A percentile compares a stretch with the other conserved stretches of the same genome.
Conservation (phyloP, 2,113 vertebrate genomes). For the Tragelaphus scriptus region DNA sequence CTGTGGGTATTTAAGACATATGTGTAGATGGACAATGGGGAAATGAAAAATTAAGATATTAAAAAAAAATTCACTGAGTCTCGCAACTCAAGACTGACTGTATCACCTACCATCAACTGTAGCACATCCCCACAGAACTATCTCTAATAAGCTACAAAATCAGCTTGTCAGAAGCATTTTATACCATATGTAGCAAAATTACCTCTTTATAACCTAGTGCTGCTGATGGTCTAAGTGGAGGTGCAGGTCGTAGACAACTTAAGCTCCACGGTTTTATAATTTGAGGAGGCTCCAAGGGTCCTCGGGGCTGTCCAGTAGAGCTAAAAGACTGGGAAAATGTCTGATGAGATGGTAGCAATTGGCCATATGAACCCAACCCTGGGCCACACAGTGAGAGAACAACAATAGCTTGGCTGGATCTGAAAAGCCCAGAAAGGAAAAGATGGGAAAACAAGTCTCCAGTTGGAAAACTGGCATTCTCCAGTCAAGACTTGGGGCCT, state of each 20-base stretch:
- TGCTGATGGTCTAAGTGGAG: slow-evolving; percentile 94
- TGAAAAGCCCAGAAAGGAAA: slow-evolving; percentile 26
- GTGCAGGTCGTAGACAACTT: slow-evolving; percentile 96
- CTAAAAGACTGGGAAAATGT: slow-evolving; percentile 85
- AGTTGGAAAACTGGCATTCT: slow-evolving; percentile 14
- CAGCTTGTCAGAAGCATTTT: slow-evolving; percentile 54
- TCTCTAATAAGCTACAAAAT: slow-evolving; percentile 11
- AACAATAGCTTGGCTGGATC: background rate
- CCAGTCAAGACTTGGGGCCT: background rate
- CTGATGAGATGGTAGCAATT: slow-evolving; percentile 74
- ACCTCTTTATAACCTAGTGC: slow-evolving; percentile 99
- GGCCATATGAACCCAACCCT: slow-evolving; percentile 53
- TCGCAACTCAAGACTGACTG: background rate
- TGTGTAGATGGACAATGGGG: background rate
- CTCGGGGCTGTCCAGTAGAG: slow-evolving; percentile 80
- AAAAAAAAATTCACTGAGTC: background rate
- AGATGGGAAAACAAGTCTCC: background rate
- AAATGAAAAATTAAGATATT: slow-evolving; percentile 4
- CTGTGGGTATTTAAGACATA: background rate
- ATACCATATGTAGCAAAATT: slow-evolving; percentile 63
- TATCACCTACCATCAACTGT: slow-evolving; percentile 28
- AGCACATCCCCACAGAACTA: slow-evolving; percentile 42
- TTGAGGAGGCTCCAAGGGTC: slow-evolving; percentile 93
- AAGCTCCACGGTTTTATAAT: slow-evolving; percentile 96
- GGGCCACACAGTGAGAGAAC: background rate